Conservation (phyloP, 2,888 invertebrate genomes). For the Lottia gigantea region DNA sequence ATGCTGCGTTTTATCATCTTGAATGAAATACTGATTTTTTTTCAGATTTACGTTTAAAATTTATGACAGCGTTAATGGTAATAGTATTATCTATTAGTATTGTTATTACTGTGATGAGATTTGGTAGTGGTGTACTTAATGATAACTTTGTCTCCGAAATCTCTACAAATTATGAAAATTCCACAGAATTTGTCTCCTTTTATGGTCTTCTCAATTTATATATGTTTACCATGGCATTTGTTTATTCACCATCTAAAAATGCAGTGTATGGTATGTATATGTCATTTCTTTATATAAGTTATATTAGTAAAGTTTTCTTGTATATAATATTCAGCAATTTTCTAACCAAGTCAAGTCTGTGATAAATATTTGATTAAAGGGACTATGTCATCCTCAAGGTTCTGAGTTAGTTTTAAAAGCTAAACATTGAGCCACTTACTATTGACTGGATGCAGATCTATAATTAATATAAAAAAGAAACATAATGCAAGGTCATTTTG, state of each 20-base stretch:
- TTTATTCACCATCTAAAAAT: slow-evolving; percentile 86
- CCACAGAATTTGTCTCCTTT: slow-evolving; percentile 94
- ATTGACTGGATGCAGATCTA: background rate
- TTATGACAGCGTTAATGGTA: slow-evolving; percentile 86
- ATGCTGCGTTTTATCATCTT: background rate
- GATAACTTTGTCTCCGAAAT: slow-evolving; percentile 93
- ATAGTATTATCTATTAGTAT: slow-evolving; percentile 82
- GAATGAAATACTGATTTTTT: slow-evolving; percentile 40
- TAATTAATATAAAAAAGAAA: too few species aligned
- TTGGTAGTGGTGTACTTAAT: slow-evolving; percentile 89
- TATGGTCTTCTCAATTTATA: slow-evolving; percentile 95
- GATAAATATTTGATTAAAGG: too few species aligned
- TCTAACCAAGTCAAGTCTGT: background rate
- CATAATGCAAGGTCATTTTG: too few species aligned
- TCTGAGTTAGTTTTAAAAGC: too few species aligned
- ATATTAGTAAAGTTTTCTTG: background rate
- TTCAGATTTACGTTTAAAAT: slow-evolving; percentile 90
- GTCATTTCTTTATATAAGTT: slow-evolving; percentile 8
- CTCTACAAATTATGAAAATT: slow-evolving; percentile 87
- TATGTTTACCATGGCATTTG: slow-evolving; percentile 91
- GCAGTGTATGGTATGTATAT: slow-evolving; percentile 81
- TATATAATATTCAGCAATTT: background rate
- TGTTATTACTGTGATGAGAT: slow-evolving; percentile 82
- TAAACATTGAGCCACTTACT: background rate
- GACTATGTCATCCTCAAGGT: too few species aligned